These are phyloP conservation scores for Nemapogon koenigi DNA, from an alignment of 2,888 invertebrate genomes.

Conservation along the genomic window DNA sequence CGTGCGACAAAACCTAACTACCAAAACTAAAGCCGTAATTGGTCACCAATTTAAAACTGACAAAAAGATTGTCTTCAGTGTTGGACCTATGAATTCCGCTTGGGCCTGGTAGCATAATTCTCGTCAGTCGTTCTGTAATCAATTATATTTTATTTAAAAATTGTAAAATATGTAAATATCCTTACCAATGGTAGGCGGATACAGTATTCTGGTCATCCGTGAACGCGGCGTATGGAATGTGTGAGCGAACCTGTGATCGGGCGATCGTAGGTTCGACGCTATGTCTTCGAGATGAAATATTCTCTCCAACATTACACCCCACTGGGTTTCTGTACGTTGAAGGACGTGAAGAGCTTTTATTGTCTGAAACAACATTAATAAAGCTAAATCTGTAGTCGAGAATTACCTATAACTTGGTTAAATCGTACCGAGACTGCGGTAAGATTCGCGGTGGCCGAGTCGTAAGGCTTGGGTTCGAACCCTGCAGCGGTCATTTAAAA, in stretches of 20 bases:
- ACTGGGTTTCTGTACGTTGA: conserved; percentile 93
- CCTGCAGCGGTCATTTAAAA: too few relatives aligned
- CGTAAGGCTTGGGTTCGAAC: too few relatives aligned
- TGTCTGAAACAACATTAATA: conserved; percentile 50
- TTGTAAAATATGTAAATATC: too few relatives aligned
- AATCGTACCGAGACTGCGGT: too few relatives aligned
- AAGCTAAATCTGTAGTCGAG: neutral
- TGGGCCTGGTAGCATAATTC: too few relatives aligned
- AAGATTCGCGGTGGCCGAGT: too few relatives aligned
- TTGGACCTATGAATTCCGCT: too few relatives aligned
- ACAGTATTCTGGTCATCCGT: conserved; percentile 64
- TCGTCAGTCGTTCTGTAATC: too few relatives aligned
- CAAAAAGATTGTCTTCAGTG: neutral
- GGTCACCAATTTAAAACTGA: neutral
- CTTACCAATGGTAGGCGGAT: conserved; percentile 71
- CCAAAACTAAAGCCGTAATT: too few relatives aligned
- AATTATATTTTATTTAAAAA: too few relatives aligned
- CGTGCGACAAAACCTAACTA: too few relatives aligned
- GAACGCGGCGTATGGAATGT: conserved; percentile 73
- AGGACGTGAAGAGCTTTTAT: conserved; percentile 92
- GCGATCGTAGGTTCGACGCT: conserved; percentile 72
- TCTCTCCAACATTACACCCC: conserved; percentile 83
- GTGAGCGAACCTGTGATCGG: conserved; percentile 67
- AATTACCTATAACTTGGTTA: too few relatives aligned
- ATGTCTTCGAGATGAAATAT: conserved; percentile 89